A percentile compares a stretch with the other conserved stretches of the same genome.
Conservation (phyloP, 2,797 vertebrate species). For the Danionella dracula region DNA sequence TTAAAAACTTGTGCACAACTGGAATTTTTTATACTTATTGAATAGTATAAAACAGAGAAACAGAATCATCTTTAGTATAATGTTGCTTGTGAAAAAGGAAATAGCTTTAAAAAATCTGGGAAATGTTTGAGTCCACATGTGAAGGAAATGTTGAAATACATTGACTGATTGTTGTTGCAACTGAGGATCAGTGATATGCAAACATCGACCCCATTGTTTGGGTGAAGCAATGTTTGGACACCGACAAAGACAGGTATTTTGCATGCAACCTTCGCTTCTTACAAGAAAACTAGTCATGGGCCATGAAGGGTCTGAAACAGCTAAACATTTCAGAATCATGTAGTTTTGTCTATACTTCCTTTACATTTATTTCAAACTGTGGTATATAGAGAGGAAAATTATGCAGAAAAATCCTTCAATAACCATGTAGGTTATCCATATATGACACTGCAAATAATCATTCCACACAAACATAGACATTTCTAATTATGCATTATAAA, state of each 20-base stretch:
- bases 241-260: not conserved
- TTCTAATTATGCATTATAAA: too few relatives aligned
- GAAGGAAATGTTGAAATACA: not conserved
- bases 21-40: not conserved
- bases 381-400: too few relatives aligned
- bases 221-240: slow-evolving; percentile 15
- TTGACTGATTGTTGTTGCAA: not conserved
- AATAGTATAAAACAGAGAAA: too few relatives aligned
- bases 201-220: not conserved
- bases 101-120: not conserved
- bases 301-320: not conserved
- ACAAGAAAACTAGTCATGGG: slow-evolving; percentile 4
- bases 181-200: not conserved
- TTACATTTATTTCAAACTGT: too few relatives aligned
- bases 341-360: not conserved
- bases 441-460: too few relatives aligned
- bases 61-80: too few relatives aligned
- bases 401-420: too few relatives aligned
- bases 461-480: too few relatives aligned
- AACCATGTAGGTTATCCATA: too few relatives aligned
- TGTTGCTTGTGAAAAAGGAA: too few relatives aligned
- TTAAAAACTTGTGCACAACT: not conserved
- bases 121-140: not conserved
- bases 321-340: not conserved
- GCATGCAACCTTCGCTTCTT: slow-evolving; percentile 7